A percentile compares a stretch with the other conserved stretches of the same genome.
phyloP scores from a whole-genome alignment of 2,113 vertebrate species.

The Microcebus jonahi region DNA sequence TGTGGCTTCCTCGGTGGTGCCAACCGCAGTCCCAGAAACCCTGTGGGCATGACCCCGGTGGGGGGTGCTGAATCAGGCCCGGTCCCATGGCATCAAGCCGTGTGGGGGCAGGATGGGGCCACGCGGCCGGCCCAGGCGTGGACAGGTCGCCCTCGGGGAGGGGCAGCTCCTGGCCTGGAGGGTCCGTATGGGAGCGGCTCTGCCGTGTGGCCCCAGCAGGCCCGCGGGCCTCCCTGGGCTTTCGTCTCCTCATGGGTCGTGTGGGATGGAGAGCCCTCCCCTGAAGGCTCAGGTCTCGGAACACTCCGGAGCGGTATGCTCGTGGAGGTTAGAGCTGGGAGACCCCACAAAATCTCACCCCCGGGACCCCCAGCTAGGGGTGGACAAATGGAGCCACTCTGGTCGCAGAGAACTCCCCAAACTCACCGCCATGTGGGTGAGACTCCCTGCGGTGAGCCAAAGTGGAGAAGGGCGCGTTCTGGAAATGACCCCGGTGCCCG shows the following conservation, averaged over 20 bases:
- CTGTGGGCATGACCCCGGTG: constrained; percentile 8
- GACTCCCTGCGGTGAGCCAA: accelerated
- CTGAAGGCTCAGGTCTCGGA: accelerated
- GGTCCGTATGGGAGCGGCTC: neutral
- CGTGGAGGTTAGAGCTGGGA: accelerated
- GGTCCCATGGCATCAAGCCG: neutral
- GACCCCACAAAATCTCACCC: neutral
- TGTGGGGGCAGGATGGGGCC: neutral
- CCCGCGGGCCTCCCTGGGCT: neutral
- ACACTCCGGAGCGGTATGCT: accelerated
- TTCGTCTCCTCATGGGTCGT: accelerated
- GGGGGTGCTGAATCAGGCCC: constrained; percentile 47
- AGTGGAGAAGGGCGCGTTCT: accelerated
- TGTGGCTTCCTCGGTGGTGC: constrained; percentile 53
- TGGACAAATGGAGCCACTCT: neutral
- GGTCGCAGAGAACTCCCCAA: neutral
- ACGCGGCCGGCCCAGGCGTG: accelerated
- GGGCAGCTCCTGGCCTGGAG: neutral
- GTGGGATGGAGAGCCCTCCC: neutral
- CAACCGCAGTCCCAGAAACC: constrained; percentile 34
- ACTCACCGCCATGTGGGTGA: accelerated
- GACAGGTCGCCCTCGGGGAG: neutral
- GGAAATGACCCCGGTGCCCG: neutral
- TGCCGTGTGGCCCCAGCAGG: neutral
- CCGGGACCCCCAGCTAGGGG: no score